These are phyloP conservation scores for Cherax quadricarinatus DNA, from an alignment of 1,140 invertebrate species.

Conservation along the genomic window DNA sequence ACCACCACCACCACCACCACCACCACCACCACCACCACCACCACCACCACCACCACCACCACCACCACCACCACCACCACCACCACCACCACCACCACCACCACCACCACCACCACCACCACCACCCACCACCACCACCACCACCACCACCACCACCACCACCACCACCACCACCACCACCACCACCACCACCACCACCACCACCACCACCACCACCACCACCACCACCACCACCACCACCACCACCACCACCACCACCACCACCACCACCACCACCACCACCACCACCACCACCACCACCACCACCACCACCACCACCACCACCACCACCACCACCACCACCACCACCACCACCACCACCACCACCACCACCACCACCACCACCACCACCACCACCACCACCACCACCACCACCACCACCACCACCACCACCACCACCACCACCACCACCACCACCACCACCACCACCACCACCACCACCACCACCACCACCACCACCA, in stretches of 20 bases:
- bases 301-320: not conserved
- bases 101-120: not conserved
- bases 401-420: not conserved
- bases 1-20: not conserved
- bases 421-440: not conserved
- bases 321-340: not conserved
- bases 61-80: not conserved
- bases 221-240: not conserved
- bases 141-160: constrained; percentile 1
- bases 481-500: constrained; percentile 1
- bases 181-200: not conserved
- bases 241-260: not conserved
- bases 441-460: not conserved
- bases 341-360: constrained; percentile 1
- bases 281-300: not conserved
- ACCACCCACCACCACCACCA: not conserved
- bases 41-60: not conserved
- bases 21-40: not conserved
- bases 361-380: not conserved
- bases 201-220: not conserved
- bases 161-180: not conserved
- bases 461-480: not conserved
- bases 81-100: not conserved
- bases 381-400: constrained; percentile 1
- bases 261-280: not conserved